phyloP scores from a whole-genome alignment of 1,140 invertebrate genomes.

The Pentalonia nigronervosa region DNA sequence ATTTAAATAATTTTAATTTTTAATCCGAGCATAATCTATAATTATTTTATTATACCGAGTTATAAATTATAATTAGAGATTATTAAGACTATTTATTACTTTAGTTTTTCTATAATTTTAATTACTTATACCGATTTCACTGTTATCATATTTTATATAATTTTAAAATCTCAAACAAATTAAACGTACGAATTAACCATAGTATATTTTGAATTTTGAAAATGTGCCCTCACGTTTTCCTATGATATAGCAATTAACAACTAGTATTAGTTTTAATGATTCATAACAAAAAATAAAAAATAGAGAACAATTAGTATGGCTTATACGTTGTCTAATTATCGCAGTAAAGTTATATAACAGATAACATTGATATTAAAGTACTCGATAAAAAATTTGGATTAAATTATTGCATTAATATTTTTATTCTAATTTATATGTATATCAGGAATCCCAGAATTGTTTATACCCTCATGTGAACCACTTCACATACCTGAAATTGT shows the following conservation, averaged over 20 bases:
- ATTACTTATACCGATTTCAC: not conserved
- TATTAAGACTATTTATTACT: not conserved
- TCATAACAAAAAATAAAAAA: not conserved
- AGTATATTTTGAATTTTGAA: not conserved
- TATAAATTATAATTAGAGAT: not conserved
- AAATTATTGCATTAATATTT: not conserved
- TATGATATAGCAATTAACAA: not conserved
- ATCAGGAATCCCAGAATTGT: conserved; percentile 69
- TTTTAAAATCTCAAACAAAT: not conserved
- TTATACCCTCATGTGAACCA: conserved; percentile 72
- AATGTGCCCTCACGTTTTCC: not conserved
- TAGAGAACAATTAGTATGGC: not conserved
- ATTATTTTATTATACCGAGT: not conserved
- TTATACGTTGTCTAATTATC: no score
- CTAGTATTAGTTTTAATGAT: not conserved
- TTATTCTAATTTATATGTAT: not conserved
- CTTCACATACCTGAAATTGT: conserved; percentile 69
- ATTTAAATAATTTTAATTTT: not conserved
- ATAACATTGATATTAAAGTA: not conserved
- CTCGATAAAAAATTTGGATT: not conserved
- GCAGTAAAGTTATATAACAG: not conserved
- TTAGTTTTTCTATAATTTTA: not conserved
- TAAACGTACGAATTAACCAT: not conserved
- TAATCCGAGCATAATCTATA: not conserved
- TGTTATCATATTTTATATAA: not conserved